phyloP scores from a whole-genome alignment of 2,797 vertebrate species.

The Premnoplex brunnescens region DNA sequence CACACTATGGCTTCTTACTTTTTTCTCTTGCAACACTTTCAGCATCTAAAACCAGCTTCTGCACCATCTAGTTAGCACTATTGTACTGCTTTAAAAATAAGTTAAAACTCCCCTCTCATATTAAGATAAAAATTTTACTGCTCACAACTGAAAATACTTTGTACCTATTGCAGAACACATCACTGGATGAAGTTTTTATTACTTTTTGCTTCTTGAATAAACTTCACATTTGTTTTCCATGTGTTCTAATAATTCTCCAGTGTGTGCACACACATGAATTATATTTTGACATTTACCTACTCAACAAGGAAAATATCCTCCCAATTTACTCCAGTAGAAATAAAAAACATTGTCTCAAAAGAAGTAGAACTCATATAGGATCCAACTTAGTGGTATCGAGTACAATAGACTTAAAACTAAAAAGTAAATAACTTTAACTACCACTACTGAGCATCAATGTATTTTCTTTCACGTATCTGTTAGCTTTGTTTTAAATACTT shows the following conservation, averaged over 20 bases:
- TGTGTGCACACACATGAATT: neutral
- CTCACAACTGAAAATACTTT: neutral
- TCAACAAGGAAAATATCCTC: neutral
- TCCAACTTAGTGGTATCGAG: neutral
- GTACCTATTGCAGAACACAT: conserved; percentile 3
- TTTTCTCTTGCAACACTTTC: neutral
- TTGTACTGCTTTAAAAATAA: conserved; percentile 30
- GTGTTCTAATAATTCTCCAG: neutral
- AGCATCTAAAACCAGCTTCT: neutral
- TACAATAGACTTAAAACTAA: neutral
- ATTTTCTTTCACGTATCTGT: neutral
- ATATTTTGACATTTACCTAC: neutral
- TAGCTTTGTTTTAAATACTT: neutral
- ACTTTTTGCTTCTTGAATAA: neutral
- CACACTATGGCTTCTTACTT: conserved; percentile 68
- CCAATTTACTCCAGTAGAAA: neutral
- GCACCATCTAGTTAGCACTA: neutral
- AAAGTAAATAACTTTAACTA: neutral
- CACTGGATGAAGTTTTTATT: neutral
- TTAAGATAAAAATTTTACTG: neutral
- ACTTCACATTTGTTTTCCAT: neutral
- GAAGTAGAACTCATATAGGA: neutral
- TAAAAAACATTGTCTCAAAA: neutral
- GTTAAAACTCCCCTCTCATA: neutral
- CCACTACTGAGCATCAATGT: neutral